Base-by-base conservation (phyloP, 2,113 vertebrate species). In the Pygoscelis adeliae region DNA sequence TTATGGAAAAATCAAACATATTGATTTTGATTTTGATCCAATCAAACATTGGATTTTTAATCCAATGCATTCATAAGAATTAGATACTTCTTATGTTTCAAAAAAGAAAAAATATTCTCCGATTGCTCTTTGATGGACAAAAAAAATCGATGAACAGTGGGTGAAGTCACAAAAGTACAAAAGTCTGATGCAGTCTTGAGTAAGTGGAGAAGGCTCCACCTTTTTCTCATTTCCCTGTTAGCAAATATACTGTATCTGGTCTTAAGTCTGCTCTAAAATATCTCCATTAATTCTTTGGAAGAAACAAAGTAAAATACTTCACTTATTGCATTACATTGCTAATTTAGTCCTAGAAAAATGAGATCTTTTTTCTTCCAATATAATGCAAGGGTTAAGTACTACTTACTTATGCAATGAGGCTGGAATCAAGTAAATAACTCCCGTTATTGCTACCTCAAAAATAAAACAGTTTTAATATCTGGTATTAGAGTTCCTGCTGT, bases 381-480 rank as follows among this genome's bases (percentile, higher is more conserved):
- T 56, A 79, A 76, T 56, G 22, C 6, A 53, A 58, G 30, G 21
- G 32, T 88, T 65, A 95, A 76, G 70, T 84, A 71, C 52, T 89
- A 80, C 34, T 92, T 89, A 79, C 17, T 56, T 83, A 90, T 66
- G 9, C 36, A 67, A n/a, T 20, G 14, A 62, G 67, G 50, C 11
- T 69, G 61, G 27, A 93, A 84, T 73, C 87, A 92, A 96, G 81
- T 89, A 94, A 94, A 93, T 77, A 93, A 55, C 59, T 66, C 29
- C 63, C 78, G 23, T 66, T 96, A 93, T 80, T 80, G 32, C 27
- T 77, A 77, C 26, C 29, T 36, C 30, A 50, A 62, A 78, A 94
- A 93, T 81, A 63, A 73, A 81, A 63, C 34, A 16, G 6, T 55
- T 97, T 53, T 97, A 92, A 97, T 96, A 95, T 86, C 42, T 73